phyloP scores from a whole-genome alignment of 2,113 vertebrate genomes.

The Parotia lawesii region DNA sequence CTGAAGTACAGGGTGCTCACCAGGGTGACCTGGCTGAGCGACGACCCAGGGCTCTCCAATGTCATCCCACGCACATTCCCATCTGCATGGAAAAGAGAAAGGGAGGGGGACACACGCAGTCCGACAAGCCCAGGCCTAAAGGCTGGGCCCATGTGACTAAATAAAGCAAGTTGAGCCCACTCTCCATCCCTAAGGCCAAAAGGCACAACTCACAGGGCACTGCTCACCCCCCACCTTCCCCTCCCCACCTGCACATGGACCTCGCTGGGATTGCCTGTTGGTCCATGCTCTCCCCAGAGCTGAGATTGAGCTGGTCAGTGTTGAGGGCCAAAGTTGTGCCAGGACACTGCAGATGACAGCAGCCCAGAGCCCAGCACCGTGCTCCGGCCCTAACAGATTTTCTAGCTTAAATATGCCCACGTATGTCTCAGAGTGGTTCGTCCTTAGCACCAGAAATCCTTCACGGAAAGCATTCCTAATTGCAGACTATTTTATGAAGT shows the following conservation, averaged over 20 bases:
- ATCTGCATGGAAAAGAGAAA: not conserved
- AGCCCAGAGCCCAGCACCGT: not conserved
- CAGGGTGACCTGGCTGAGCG: slow-evolving; percentile 71
- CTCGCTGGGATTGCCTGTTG: rapidly evolving
- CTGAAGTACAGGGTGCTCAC: slow-evolving; percentile 83
- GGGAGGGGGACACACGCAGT: not conserved
- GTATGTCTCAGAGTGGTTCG: not conserved
- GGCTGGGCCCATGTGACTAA: not conserved
- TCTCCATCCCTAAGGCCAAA: not conserved
- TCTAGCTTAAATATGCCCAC: not conserved
- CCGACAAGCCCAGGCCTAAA: not conserved
- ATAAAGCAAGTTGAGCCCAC: not conserved
- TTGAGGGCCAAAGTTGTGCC: not conserved
- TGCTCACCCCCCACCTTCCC: not conserved
- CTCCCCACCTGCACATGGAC: rapidly evolving
- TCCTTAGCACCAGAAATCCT: not conserved
- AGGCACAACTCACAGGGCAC: not conserved
- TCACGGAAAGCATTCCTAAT: not conserved
- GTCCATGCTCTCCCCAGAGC: not conserved
- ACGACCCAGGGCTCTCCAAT: not conserved
- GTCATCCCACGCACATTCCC: not conserved
- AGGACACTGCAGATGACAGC: not conserved
- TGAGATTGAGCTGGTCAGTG: not conserved
- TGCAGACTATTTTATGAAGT: not conserved
- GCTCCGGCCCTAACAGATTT: not conserved